Conservation (phyloP, 2,113 vertebrate genomes). For the Oreochromis niloticus region DNA sequence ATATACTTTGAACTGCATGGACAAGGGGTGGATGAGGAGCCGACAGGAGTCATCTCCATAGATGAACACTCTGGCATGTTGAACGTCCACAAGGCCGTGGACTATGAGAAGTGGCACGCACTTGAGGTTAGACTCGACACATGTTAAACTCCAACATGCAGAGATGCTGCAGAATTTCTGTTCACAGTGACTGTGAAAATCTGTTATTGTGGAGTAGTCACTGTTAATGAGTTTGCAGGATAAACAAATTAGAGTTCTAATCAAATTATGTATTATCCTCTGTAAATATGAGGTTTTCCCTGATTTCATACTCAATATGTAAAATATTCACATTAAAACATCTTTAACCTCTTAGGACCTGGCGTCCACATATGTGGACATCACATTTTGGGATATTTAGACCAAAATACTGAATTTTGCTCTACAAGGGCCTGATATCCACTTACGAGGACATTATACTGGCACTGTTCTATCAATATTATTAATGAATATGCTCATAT, state of each 20-base stretch:
- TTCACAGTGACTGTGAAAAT: background rate
- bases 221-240: background rate
- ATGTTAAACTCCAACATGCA: background rate
- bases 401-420: too few species aligned
- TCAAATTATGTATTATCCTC: background rate
- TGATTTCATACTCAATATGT: background rate
- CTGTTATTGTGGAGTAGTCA: background rate
- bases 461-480: too few species aligned
- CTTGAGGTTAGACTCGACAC: background rate
- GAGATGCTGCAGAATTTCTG: background rate
- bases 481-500: too few species aligned
- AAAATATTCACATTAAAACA: background rate
- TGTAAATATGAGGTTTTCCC: background rate
- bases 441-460: too few species aligned
- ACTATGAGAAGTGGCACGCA: constrained; percentile 11
- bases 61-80: constrained; percentile 4
- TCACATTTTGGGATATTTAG: too few species aligned
- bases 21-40: constrained; percentile 58
- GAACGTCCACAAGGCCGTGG: constrained; percentile 37
- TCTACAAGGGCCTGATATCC: too few species aligned
- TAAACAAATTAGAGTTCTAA: fast-evolving
- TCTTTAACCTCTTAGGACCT: too few species aligned
- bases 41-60: constrained; percentile 55
- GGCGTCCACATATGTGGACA: too few species aligned
- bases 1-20: constrained; percentile 42